Evolutionary conservation across 2,888 invertebrate genomes (phyloP).

Genomic region (Leptopterna dolabrata): DNA sequence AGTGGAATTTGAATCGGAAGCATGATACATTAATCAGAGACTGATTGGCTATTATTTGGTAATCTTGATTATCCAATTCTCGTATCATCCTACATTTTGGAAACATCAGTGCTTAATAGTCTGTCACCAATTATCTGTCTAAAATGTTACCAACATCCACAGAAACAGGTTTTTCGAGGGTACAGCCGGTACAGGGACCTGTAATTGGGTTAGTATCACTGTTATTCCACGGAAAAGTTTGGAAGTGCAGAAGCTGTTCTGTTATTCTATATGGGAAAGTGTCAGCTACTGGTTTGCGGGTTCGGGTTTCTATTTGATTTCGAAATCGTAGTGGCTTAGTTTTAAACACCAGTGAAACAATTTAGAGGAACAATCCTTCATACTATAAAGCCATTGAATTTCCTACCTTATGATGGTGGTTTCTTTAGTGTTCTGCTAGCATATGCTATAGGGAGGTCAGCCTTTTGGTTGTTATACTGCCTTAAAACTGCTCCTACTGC

Average conservation of each 20-base stretch:
- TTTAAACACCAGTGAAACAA: conserved; percentile 65
- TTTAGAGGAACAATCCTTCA: conserved; percentile 66
- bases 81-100: too few relatives aligned
- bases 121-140: too few relatives aligned
- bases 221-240: not conserved
- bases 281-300: conserved; percentile 64
- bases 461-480: conserved; percentile 64
- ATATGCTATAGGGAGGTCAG: conserved; percentile 65
- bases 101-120: too few relatives aligned
- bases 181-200: not conserved
- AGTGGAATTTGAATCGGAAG: conserved; percentile 45
- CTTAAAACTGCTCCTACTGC: conserved; percentile 64
- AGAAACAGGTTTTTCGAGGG: too few relatives aligned
- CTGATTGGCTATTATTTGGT: not conserved
- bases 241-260: not conserved
- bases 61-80: too few relatives aligned
- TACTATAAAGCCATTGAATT: conserved; percentile 65
- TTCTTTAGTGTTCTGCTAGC: conserved; percentile 64
- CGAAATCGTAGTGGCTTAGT: conserved; percentile 64
- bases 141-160: too few relatives aligned
- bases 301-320: conserved; percentile 64
- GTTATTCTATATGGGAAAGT: conserved; percentile 56
- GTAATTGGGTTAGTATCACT: not conserved
- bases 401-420: conserved; percentile 64
- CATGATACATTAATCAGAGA: not conserved